These are phyloP conservation scores for Isurus oxyrinchus DNA, from an alignment of 2,113 vertebrate genomes.

Conservation along the genomic window DNA sequence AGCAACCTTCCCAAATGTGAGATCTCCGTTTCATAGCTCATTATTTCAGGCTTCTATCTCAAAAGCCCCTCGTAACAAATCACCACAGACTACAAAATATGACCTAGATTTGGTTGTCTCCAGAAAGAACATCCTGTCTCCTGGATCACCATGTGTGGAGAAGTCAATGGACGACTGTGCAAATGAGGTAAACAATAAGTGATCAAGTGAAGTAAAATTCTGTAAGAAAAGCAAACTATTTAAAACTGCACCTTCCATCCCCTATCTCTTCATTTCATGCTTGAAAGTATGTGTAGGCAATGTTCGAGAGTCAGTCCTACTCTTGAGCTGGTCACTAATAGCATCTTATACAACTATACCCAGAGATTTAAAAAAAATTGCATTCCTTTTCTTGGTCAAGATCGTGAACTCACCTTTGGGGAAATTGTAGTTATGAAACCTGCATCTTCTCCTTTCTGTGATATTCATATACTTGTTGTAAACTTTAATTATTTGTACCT, in stretches of 20 bases:
- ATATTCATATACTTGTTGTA: not conserved
- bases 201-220: constrained; percentile 12
- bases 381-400: not conserved
- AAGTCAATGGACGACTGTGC: not conserved
- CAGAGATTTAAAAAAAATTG: not conserved
- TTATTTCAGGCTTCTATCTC: constrained; percentile 18
- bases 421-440: not conserved
- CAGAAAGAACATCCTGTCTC: not conserved
- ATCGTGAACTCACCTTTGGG: too few relatives aligned
- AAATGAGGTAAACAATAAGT: constrained; percentile 5
- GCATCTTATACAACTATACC: not conserved
- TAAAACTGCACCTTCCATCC: not conserved
- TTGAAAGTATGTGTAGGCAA: not conserved
- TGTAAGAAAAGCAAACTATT: not conserved
- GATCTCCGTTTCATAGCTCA: constrained; percentile 7
- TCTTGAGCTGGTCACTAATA: not conserved
- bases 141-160: not conserved
- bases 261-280: not conserved
- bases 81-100: constrained; percentile 25
- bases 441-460: not conserved
- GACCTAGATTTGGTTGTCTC: constrained; percentile 25
- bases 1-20: not conserved
- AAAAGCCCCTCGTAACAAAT: not conserved
- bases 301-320: not conserved
- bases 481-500: not conserved